A percentile compares a stretch with the other conserved stretches of the same genome.
Evolutionary conservation across 2,797 vertebrate genomes (phyloP).

Genomic region (Babyrousa celebensis): DNA sequence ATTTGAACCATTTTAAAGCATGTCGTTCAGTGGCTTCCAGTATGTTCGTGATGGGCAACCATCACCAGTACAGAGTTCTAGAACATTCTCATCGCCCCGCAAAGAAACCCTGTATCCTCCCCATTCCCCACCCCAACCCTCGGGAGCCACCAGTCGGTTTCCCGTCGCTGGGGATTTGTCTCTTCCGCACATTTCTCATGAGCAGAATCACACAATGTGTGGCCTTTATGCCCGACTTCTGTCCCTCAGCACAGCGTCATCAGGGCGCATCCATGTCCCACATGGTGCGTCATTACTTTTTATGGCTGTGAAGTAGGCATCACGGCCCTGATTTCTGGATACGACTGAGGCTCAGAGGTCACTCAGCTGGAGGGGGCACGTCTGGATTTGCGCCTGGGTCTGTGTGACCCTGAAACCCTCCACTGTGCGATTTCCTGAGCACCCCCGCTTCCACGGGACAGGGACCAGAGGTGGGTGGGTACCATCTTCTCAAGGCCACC

Average conservation of each 20-base stretch:
- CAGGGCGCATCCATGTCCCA: accelerated
- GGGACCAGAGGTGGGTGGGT: no score
- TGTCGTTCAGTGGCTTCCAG: neutral
- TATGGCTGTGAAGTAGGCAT: accelerated
- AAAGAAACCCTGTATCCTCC: neutral
- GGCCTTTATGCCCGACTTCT: neutral
- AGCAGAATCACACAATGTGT: accelerated
- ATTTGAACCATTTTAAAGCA: neutral
- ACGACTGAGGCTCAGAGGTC: neutral
- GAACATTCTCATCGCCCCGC: neutral
- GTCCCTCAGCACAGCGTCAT: accelerated
- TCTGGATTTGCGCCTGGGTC: neutral
- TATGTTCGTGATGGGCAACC: no score
- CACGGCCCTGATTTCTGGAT: accelerated
- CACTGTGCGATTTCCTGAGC: neutral
- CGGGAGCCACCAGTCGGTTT: accelerated
- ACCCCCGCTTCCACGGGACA: accelerated
- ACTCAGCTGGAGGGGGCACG: accelerated
- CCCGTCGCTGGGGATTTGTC: neutral
- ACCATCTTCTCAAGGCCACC: neutral
- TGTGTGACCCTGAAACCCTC: neutral
- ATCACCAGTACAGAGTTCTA: neutral
- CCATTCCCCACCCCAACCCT: accelerated
- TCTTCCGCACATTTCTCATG: accelerated
- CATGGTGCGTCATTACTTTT: accelerated